phyloP scores from a whole-genome alignment of 2,113 vertebrate species.

The Lophura nycthemera region DNA sequence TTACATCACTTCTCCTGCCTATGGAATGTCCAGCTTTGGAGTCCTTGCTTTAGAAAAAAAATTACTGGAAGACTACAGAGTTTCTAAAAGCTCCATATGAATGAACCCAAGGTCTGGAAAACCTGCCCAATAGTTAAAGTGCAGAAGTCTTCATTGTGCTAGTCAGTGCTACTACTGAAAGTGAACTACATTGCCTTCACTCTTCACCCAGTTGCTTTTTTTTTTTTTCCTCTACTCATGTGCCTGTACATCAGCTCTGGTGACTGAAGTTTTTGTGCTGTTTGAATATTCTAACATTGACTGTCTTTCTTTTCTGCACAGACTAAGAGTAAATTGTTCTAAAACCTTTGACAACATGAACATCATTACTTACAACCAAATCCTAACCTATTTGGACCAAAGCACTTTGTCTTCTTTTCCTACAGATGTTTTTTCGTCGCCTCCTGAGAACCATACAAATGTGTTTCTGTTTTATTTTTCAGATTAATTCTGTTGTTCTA shows the following conservation, averaged over 20 bases:
- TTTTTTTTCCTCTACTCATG: not conserved
- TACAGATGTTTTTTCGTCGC: not conserved
- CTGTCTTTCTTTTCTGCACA: not conserved
- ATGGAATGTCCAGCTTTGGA: not conserved
- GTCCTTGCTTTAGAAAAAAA: not conserved
- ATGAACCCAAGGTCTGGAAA: not conserved
- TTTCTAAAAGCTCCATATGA: not conserved
- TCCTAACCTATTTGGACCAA: no score
- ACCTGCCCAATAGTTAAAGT: not conserved
- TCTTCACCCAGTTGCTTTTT: not conserved
- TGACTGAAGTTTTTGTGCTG: not conserved
- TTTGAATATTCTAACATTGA: fast-evolving
- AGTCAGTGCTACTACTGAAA: not conserved
- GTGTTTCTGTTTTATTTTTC: slow-evolving; percentile 55
- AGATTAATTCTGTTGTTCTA: slow-evolving; percentile 88
- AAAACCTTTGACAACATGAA: not conserved
- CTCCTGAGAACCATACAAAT: not conserved
- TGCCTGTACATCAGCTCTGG: not conserved
- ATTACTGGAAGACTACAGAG: not conserved
- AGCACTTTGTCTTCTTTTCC: not conserved
- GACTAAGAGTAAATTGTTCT: not conserved
- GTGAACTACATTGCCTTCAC: not conserved
- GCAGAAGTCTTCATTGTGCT: not conserved
- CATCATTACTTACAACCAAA: not conserved
- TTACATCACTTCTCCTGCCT: not conserved